Base-by-base conservation (phyloP, 2,797 vertebrate species). In the Emydoidea blandingii region DNA sequence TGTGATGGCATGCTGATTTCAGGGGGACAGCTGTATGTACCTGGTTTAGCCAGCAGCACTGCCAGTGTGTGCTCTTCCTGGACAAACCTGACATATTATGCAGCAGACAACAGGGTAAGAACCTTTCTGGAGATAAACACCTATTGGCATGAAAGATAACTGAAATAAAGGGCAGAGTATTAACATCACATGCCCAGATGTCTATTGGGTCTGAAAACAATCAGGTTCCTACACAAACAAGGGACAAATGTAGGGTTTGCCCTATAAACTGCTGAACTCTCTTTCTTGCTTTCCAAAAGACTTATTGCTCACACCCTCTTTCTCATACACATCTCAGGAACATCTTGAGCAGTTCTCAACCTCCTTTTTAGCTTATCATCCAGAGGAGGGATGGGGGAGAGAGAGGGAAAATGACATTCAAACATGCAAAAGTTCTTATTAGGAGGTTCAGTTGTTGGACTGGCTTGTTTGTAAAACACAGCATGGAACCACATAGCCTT, bases 381-480 rank as follows among this genome's bases (percentile, higher is more conserved):
- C 23, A 3, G 81, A 11, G 25, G 1, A 1, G 1, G 12, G 19
- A 5, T 16, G 8, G 21, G 31, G n/a, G 9, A n/a, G 18, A 53
- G 11, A 53, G 2, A 12, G 2, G 1, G 4, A 5, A 19, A 74
- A 5, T 1, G 50, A 12, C 31, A 1, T 5, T 5, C 34, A 86
- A 44, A 50, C 0, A 84, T 11, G 23, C 44, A 37, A 37, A 52
- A 34, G 18, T 52, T 79, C 49, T 34, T 31, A 0, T 27, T 76
- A 8, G 11, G 34, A 78, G 83, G n/a, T 54, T 82, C 91, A 15
- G 5, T 8, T 78, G 2, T n/a, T 11, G 15, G 68, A 89, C 23
- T 0, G 0, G 1, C 81, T 10, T 7, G 25, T 68, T 37, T 5
- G 56, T 76, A 4, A 31, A 62, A 3, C 0, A 59, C 18, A 0